Evolutionary conservation across 2,888 invertebrate genomes (phyloP), one percentile per base, ranked within the genome.

Genomic region (Chaitophorus viminalis): DNA sequence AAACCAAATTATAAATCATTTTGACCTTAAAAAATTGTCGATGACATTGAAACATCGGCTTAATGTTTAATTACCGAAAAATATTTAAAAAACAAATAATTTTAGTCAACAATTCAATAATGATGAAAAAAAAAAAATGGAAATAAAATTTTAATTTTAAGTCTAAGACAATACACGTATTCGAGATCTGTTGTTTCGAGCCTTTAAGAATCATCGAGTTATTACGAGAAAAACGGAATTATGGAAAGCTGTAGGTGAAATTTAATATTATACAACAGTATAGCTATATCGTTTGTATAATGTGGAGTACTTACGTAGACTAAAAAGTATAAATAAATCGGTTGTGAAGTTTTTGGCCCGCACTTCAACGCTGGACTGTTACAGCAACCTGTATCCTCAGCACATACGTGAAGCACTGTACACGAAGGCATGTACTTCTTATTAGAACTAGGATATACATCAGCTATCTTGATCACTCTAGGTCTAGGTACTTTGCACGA

Each of bases 351-450:
- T 91, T 95, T 95, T 0, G 97, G 95, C 25, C 95, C 95, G 92
- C 97, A 98, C 75, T 95, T 94, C 89, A 94, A 93, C 0, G 93
- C 92, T 89, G 95, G 94, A 89, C 93, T 93, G 89, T 92, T 92
- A 91, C 98, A 98, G 92, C 98, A 98, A 85, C 97, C 97, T 33
- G 96, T 94, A 92, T 96, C 96, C 90, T 96, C 96, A 21, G 95
- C 94, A 91, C 98, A 98, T 89, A 96, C 94, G 91, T 97, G 95
- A 84, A 98, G 92, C 83, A 96, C 94, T 29, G 97, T 97, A 91
- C 97, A 97, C 82, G 95, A 95, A 0, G 98, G 98, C 90, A 95
- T 93, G 92, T 96, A 97, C 33, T 94, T 93, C 90, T 95, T 95
- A 89, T 94, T 93, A 4, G 94, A 93, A 89, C 94, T 94, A 0